Conservation (phyloP, 2,888 invertebrate genomes). For the Agrotis puta region DNA sequence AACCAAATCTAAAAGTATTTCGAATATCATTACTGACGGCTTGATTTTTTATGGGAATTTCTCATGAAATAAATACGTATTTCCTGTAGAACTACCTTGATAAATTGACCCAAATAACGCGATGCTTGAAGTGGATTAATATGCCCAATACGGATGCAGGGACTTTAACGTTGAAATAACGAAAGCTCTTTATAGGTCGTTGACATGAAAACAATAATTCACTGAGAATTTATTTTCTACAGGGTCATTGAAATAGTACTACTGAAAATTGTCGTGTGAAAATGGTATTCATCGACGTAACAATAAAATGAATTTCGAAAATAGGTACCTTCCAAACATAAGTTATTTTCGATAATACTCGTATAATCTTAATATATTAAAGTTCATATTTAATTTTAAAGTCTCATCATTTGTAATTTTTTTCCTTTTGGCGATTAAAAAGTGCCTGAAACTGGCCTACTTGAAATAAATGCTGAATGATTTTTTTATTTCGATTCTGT, state of each 20-base stretch:
- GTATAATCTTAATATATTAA: too few species aligned
- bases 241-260: constrained; percentile 4
- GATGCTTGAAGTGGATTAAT: constrained; percentile 52
- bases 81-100: constrained; percentile 63
- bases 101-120: constrained; percentile 66
- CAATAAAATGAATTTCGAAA: neutral
- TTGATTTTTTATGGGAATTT: constrained; percentile 64
- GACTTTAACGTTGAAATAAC: constrained; percentile 42
- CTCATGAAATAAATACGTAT: constrained; percentile 65
- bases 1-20: constrained; percentile 56
- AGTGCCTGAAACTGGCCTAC: too few species aligned
- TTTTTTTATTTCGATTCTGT: too few species aligned
- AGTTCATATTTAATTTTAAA: too few species aligned
- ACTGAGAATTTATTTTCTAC: constrained; percentile 39
- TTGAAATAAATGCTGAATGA: too few species aligned
- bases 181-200: constrained; percentile 48
- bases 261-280: neutral
- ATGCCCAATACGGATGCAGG: constrained; percentile 45
- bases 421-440: too few species aligned
- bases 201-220: constrained; percentile 54
- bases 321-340: too few species aligned
- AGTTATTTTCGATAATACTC: too few species aligned
- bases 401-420: too few species aligned
- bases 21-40: constrained; percentile 55
- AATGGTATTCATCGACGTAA: neutral